Percentiles rank a stretch among this genome's conserved stretches.
Evolutionary conservation across 2,888 invertebrate species (phyloP).

Genomic region (Pardosa pseudoannulata): DNA sequence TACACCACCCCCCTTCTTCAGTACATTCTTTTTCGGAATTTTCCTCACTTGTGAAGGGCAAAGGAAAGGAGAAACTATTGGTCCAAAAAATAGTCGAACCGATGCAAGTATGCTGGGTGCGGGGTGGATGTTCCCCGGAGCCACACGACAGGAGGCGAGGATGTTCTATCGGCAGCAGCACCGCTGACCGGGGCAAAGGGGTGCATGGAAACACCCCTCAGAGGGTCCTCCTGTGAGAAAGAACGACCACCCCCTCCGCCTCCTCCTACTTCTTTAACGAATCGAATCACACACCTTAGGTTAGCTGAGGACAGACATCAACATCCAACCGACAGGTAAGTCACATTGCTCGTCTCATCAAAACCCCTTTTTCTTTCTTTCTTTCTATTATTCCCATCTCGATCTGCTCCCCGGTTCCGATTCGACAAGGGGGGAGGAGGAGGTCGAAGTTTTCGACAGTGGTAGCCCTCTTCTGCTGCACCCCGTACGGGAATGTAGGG

Average conservation of each 20-base stretch:
- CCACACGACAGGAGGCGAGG: slow-evolving; percentile 33
- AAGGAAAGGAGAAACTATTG: not conserved
- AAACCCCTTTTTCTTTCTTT: too few species aligned
- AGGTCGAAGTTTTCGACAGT: not conserved
- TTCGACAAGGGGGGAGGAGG: too few species aligned
- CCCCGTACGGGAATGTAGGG: not conserved
- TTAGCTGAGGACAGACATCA: not conserved
- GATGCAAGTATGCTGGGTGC: slow-evolving; percentile 42
- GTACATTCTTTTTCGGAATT: slow-evolving; percentile 29
- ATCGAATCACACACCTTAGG: slow-evolving; percentile 18
- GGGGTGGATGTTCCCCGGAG: slow-evolving; percentile 25
- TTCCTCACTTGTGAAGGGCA: not conserved
- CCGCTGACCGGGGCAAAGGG: slow-evolving; percentile 55
- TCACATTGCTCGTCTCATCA: not conserved
- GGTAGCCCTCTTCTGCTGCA: slow-evolving; percentile 2
- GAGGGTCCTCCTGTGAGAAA: slow-evolving; percentile 48
- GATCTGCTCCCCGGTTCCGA: too few species aligned
- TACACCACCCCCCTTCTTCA: slow-evolving; percentile 8
- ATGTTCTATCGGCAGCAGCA: slow-evolving; percentile 38
- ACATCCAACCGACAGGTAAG: slow-evolving; percentile 29
- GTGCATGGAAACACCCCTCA: slow-evolving; percentile 59
- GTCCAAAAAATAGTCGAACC: not conserved
- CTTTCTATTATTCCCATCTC: too few species aligned
- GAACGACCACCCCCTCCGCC: slow-evolving; percentile 41
- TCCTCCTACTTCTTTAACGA: slow-evolving; percentile 7